Conservation (phyloP, 1,140 invertebrate genomes). For the Pogonognathellus flavescens region DNA sequence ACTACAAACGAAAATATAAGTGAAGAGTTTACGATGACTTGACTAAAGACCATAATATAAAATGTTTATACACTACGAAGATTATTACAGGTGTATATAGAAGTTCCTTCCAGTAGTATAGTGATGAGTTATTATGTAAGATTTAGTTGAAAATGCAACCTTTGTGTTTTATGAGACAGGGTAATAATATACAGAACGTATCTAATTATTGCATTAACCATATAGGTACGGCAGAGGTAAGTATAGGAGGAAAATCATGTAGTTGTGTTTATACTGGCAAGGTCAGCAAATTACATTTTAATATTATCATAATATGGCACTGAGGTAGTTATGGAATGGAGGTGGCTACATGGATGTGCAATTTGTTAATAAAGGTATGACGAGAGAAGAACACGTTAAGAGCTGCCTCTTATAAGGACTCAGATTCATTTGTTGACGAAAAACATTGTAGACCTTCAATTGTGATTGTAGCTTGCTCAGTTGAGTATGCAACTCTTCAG, state of each 20-base stretch:
- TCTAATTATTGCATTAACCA: too few species aligned
- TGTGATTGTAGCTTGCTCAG: neutral
- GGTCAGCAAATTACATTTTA: slow-evolving; percentile 42
- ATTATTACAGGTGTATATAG: too few species aligned
- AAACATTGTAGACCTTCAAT: slow-evolving; percentile 1
- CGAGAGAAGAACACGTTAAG: neutral
- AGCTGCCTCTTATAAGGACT: neutral
- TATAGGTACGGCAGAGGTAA: too few species aligned
- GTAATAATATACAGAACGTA: neutral
- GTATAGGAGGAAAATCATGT: neutral
- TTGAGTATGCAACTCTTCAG: too few species aligned
- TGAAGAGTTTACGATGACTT: neutral
- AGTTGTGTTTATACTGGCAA: slow-evolving; percentile 22
- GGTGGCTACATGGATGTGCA: too few species aligned
- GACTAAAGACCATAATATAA: too few species aligned
- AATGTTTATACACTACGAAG: too few species aligned
- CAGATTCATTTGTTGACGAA: neutral
- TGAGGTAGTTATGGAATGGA: too few species aligned
- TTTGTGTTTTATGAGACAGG: neutral
- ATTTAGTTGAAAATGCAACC: neutral
- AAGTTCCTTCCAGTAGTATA: too few species aligned
- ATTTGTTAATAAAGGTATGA: neutral
- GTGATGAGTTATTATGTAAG: neutral
- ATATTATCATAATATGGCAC: too few species aligned
- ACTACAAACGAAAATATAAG: neutral